Base-by-base conservation (phyloP, 1,140 invertebrate genomes). In the Drosophila mayri region DNA sequence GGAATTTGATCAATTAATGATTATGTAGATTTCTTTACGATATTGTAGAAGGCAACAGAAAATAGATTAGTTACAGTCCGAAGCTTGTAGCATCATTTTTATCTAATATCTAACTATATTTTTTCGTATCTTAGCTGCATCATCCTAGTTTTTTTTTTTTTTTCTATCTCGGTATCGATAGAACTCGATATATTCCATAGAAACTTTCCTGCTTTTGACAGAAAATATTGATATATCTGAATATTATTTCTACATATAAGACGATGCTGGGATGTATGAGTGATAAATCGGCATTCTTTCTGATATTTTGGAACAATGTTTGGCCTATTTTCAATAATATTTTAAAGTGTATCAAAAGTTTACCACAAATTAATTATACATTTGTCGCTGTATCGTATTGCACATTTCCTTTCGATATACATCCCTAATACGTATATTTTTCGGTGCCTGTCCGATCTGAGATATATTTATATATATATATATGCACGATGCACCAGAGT, bases 21-120 rank as follows among this genome's bases (percentile, higher is more conserved):
- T 71, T 71, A 28, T 41, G 66, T 72, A 59, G 66, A 71, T 72
- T 72, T 72, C 20, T 71, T 71, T 66, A 41, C 22, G 28, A 40
- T 64, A 37, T 49, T 49, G 28, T 38, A n/a, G 30, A 38, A 25
- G 37, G 10, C 25, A n/a, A 41, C 25, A 30, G 11, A 18, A 40
- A 32, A 66, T 70, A 70, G 63, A 70, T 40, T 72, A 49, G 68
- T 70, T 59, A 49, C 35, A 25, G 46, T 30, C 47, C 8, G 9
- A 28, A 71, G 41, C 47, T 65, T 47, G 30, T 52, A 54, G 50
- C 20, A 12, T 54, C 35, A 54, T 22, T 9, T 22, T 54, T 37
- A 22, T 54, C 50, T 22, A 37, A 54, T 37, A 52, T 37, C 50
- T 10, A 54, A 12, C 50, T 22, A 28, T 54, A 2, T 32, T 22